These are phyloP conservation scores for Exephanes ischioxanthus DNA, from an alignment of 2,888 invertebrate genomes.

Conservation along the genomic window DNA sequence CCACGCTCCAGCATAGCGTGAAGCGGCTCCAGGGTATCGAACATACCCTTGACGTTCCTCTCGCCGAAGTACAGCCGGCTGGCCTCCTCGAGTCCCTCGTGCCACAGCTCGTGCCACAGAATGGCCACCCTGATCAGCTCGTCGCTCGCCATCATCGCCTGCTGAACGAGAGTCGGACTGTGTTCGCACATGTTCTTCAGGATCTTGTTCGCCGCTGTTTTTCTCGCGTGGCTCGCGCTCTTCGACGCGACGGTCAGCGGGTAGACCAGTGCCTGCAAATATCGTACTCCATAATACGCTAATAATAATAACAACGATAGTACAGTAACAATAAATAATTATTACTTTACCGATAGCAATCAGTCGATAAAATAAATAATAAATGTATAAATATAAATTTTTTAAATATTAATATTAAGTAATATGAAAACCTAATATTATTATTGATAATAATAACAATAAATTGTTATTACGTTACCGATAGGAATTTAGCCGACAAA, in stretches of 20 bases:
- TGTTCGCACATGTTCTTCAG: conserved; percentile 98
- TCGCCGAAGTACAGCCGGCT: conserved; percentile 98
- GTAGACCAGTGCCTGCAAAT: conserved; percentile 95
- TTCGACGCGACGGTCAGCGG: conserved; percentile 99
- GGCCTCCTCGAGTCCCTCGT: conserved; percentile 98
- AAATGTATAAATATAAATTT: no score
- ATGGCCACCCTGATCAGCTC: conserved; percentile 99
- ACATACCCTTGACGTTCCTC: conserved; percentile 98
- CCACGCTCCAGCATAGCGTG: conserved; percentile 97
- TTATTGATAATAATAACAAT: no score
- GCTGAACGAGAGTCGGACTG: conserved; percentile 95
- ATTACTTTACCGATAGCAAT: no score
- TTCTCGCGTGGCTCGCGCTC: conserved; percentile 93
- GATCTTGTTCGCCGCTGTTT: conserved; percentile 97
- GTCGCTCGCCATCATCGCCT: conserved; percentile 98
- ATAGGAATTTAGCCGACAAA: no score
- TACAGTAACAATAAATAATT: no score
- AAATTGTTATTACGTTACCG: no score
- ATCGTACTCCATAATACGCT: no score
- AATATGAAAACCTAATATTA: no score
- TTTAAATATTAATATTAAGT: no score
- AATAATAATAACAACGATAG: no score
- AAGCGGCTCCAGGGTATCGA: conserved; percentile 96
- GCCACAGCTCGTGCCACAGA: conserved; percentile 99
- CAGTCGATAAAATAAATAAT: no score